Evolutionary conservation across 2,888 invertebrate genomes (phyloP), one percentile per base, ranked within the genome.

Genomic region (Rhagonycha lutea): DNA sequence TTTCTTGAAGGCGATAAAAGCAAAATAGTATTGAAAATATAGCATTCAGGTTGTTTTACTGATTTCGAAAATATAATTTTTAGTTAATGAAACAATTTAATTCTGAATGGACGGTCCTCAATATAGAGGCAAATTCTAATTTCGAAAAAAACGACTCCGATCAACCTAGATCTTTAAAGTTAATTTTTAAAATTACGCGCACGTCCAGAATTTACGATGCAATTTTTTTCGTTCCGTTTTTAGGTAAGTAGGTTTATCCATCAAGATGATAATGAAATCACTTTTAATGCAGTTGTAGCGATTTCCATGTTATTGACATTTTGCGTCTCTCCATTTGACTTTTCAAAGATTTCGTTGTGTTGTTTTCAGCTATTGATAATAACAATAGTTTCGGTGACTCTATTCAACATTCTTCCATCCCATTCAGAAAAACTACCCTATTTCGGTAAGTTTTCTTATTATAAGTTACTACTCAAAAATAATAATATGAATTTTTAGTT

Each of bases 251-350:
- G n/a, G 12, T 24, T 24, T 65, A 60, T 14, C 7, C 47, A n/a
- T 5, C 12, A 4, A 3, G 5, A 65, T 12, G 10, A 1, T 23
- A n/a, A 14, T 3, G 5, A 60, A 67, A 65, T 24, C 1, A 68
- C 14, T 29, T 10, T 63, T 32, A 5, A 62, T 29, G 79, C 77
- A 88, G 87, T 86, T 71, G 82, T 86, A 69, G 79, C 83, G 18
- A 72, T 82, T 73, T 82, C 82, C 9, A 77, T 86, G 68, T 77
- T 88, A n/a, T 74, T 81, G n/a, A 83, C 84, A 14, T 88, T 87
- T 80, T 88, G 87, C 84, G 79, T 85, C 23, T 85, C 86, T 29
- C 86, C 87, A 4, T 83, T 85, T 70, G 85, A 85, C n/a, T 79
- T 81, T 60, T 76, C 83, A 23, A 87, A 87, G 80, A 83, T 87